Base-by-base conservation (phyloP, 2,888 invertebrate genomes). In the Cantharis rustica region DNA sequence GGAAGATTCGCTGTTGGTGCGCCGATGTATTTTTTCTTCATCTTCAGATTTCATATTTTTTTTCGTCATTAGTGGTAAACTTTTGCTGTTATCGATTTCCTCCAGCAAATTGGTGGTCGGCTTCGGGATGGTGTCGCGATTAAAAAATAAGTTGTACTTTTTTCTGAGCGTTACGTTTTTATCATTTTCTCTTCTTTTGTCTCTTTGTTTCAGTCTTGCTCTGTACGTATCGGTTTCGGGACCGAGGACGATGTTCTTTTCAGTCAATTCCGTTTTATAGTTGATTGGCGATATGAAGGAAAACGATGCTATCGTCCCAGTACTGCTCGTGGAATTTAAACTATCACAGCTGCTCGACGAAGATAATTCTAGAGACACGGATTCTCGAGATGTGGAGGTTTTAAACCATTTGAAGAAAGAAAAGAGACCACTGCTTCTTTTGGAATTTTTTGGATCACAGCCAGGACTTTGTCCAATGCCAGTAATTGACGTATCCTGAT, bases 321-420 rank as follows among this genome's bases (percentile, higher is more conserved):
- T 93, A 82, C 94, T 94, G 84, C 93, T 92, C 70, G 91, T 90
- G 81, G 94, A 94, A 82, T 92, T 91, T 79, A 93, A 89, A 85
- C 93, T 93, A 79, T 90, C 91, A 81, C 88, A 89, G 85, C 91
- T 91, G 79, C 90, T 90, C 69, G 89, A 89, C 76, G 84, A 84
- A 79, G 81, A 83, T 68, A 81, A 69, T 78, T 84, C 84, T 69
- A 83, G 82, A 77, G 84, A 82, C 72, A 87, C 85, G 78, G 88
- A 87, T 82, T 88, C 88, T 63, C 86, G 84, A 61, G 87, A 87
- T 69, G 84, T 80, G 26, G 89, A 85, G 70, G 92, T 92, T 80
- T 92, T 93, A 85, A 95, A 92, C 95, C 95, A 95, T 88, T 92
- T 92, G 85, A 94, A 91, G 85, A 95, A 89, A 74, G 94, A 92